These are phyloP conservation scores for Drosophila putrida DNA, from an alignment of 2,888 invertebrate species.

Conservation along the genomic window DNA sequence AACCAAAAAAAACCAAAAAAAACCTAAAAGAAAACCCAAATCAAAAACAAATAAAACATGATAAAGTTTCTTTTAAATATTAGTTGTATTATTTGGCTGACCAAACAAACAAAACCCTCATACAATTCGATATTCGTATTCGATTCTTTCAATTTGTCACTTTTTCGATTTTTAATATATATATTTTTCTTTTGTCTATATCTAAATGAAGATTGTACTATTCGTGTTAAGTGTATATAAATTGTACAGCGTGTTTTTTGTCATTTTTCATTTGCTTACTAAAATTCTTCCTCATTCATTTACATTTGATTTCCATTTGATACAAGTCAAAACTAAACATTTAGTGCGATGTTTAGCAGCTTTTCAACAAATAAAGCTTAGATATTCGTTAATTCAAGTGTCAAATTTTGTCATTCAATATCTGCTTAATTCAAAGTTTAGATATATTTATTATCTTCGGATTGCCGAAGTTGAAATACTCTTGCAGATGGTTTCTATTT, in stretches of 20 bases:
- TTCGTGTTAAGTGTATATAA: conserved; percentile 82
- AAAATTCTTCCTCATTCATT: conserved; percentile 35
- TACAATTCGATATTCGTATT: conserved; percentile 70
- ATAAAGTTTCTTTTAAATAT: conserved; percentile 52
- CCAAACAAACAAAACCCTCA: conserved; percentile 41
- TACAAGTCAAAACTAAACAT: conserved; percentile 18
- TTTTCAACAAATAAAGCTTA: conserved; percentile 16
- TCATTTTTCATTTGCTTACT: conserved; percentile 28
- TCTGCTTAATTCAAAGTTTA: neutral
- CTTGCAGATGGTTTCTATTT: conserved; percentile 3
- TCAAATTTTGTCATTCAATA: neutral
- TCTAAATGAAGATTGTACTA: conserved; percentile 54
- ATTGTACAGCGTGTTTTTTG: conserved; percentile 74
- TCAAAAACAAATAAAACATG: conserved; percentile 53
- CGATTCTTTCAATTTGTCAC: conserved; percentile 45
- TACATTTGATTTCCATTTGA: conserved; percentile 8
- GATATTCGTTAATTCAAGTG: conserved; percentile 9
- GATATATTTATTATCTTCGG: neutral
- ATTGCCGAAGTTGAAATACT: conserved; percentile 5
- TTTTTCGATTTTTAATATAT: conserved; percentile 46
- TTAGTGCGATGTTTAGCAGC: conserved; percentile 36
- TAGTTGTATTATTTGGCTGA: conserved; percentile 64
- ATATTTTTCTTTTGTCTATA: conserved; percentile 32
- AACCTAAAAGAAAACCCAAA: conserved; percentile 33
- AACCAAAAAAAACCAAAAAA: conserved; percentile 54